Conservation (phyloP, 2,797 vertebrate species). For the Morus bassanus region DNA sequence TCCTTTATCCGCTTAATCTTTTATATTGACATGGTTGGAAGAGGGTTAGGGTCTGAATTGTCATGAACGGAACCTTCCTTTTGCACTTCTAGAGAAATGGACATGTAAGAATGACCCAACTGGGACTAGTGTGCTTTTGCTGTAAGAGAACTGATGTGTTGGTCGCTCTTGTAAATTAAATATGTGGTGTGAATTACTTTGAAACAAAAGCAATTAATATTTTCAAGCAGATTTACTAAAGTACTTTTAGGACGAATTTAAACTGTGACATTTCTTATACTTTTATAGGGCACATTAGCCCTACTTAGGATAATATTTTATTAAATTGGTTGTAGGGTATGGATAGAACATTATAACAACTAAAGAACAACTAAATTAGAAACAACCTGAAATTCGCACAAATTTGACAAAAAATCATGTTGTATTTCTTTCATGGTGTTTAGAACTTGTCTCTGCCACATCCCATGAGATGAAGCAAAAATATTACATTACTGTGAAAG, state of each 20-base stretch:
- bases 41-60: not conserved
- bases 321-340: not conserved
- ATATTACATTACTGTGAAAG: not conserved
- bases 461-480: not conserved
- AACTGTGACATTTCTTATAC: not conserved
- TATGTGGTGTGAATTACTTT: not conserved
- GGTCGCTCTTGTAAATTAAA: not conserved
- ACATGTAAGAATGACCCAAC: not conserved
- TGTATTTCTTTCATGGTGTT: not conserved
- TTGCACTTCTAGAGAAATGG: not conserved
- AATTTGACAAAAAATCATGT: not conserved
- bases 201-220: not conserved
- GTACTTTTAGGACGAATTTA: not conserved
- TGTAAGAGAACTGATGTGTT: not conserved
- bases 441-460: not conserved
- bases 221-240: not conserved
- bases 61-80: not conserved
- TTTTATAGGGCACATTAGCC: not conserved
- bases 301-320: not conserved
- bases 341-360: not conserved
- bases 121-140: not conserved
- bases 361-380: not conserved
- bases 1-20: not conserved
- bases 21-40: not conserved
- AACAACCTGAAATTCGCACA: not conserved